Evolutionary conservation across 1,140 invertebrate genomes (phyloP).

Genomic region (Berghia stephanieae): DNA sequence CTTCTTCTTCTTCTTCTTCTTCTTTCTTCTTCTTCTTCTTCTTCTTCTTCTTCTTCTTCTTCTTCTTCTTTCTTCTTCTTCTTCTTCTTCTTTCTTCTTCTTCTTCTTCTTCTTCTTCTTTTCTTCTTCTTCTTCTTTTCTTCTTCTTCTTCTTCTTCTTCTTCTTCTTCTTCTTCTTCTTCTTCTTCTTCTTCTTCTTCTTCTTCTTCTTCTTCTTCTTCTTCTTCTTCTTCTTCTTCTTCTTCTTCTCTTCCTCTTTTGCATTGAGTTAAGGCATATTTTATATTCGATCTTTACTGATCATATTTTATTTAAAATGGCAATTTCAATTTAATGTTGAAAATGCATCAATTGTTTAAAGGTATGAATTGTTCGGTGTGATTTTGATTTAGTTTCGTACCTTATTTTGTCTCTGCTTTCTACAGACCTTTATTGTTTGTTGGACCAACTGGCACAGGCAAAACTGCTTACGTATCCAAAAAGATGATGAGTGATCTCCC

Average conservation of each 20-base stretch:
- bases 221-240: too few relatives aligned
- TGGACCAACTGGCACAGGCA: constrained; percentile 68
- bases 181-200: too few relatives aligned
- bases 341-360: too few relatives aligned
- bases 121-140: background rate
- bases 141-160: background rate
- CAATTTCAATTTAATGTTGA: too few relatives aligned
- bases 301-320: too few relatives aligned
- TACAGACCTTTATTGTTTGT: constrained; percentile 71
- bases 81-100: background rate
- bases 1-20: background rate
- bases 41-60: background rate
- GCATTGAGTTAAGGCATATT: too few relatives aligned
- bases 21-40: background rate
- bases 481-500: constrained; percentile 65
- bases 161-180: too few relatives aligned
- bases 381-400: background rate
- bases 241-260: too few relatives aligned
- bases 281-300: too few relatives aligned
- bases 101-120: background rate
- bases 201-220: too few relatives aligned
- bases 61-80: background rate
- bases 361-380: background rate
- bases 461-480: constrained; percentile 67
- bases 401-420: constrained; percentile 25